Conservation (phyloP, 2,888 invertebrate genomes). For the Limnephilus lunatus region DNA sequence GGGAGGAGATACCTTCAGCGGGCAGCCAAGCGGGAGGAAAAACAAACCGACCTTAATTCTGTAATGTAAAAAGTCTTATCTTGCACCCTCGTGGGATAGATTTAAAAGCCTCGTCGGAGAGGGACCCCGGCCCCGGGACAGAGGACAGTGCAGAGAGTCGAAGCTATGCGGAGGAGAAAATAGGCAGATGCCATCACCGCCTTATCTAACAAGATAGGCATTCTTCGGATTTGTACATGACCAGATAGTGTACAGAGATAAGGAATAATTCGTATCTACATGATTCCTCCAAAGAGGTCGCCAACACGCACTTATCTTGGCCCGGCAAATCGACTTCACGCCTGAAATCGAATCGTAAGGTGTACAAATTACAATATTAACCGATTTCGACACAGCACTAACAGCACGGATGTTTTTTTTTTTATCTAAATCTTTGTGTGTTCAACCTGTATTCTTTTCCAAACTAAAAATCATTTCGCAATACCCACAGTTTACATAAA, state of each 20-base stretch:
- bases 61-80: not conserved
- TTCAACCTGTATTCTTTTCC: not conserved
- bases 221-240: conserved; percentile 16
- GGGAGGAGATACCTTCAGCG: not conserved
- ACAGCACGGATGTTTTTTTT: not conserved
- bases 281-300: not conserved
- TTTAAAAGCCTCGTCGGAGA: not conserved
- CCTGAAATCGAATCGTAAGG: not conserved
- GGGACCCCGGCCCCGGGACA: not conserved
- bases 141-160: not conserved
- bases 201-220: not conserved
- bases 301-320: not conserved
- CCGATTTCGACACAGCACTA: not conserved
- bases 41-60: not conserved
- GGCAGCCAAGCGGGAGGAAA: not conserved
- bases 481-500: not conserved
- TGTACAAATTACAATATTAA: not conserved
- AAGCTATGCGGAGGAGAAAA: not conserved
- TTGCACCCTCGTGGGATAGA: not conserved
- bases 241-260: conserved; percentile 2
- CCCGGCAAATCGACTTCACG: not conserved
- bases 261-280: not conserved
- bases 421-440: not conserved
- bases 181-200: not conserved
- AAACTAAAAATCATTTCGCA: not conserved